Evolutionary conservation across 2,888 invertebrate species (phyloP).

Genomic region (Caenorhabditis sp.): DNA sequence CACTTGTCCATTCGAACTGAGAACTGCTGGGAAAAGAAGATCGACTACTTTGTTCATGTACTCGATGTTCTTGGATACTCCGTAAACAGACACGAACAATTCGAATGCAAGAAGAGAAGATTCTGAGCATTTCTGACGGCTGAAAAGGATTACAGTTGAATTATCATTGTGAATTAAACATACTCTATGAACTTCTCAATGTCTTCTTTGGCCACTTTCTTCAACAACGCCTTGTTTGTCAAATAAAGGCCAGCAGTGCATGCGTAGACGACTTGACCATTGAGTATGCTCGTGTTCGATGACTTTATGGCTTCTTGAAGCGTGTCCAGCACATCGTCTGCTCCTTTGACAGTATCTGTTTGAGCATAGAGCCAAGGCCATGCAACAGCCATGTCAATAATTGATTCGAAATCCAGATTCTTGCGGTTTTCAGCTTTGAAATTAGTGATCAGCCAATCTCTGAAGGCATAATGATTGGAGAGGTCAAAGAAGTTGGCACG

Average conservation of each 20-base stretch:
- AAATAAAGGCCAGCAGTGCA: slow-evolving; percentile 51
- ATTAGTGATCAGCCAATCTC: slow-evolving; percentile 55
- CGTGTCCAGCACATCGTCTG: slow-evolving; percentile 42
- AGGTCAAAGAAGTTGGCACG: slow-evolving; percentile 62
- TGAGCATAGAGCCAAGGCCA: slow-evolving; percentile 71
- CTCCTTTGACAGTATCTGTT: slow-evolving; percentile 59
- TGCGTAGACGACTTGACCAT: slow-evolving; percentile 44
- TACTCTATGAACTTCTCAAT: slow-evolving; percentile 53
- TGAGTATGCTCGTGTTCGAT: slow-evolving; percentile 9
- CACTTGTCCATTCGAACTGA: slow-evolving; percentile 57
- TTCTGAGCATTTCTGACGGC: slow-evolving; percentile 55
- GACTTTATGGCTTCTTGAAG: slow-evolving; percentile 22
- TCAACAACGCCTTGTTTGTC: slow-evolving; percentile 31
- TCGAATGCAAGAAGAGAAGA: slow-evolving; percentile 62
- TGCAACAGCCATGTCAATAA: slow-evolving; percentile 55
- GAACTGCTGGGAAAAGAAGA: slow-evolving; percentile 57
- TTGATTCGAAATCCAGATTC: not conserved
- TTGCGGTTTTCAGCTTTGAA: slow-evolving; percentile 19
- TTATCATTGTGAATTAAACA: not conserved
- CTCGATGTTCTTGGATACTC: slow-evolving; percentile 45
- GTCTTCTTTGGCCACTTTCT: slow-evolving; percentile 40
- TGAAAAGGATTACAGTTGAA: slow-evolving; percentile 7
- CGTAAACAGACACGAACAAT: slow-evolving; percentile 54
- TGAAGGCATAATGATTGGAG: slow-evolving; percentile 41
- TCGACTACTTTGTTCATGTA: slow-evolving; percentile 58